Base-by-base conservation (phyloP, 2,888 invertebrate species). In the Dromius quadrimaculatus region DNA sequence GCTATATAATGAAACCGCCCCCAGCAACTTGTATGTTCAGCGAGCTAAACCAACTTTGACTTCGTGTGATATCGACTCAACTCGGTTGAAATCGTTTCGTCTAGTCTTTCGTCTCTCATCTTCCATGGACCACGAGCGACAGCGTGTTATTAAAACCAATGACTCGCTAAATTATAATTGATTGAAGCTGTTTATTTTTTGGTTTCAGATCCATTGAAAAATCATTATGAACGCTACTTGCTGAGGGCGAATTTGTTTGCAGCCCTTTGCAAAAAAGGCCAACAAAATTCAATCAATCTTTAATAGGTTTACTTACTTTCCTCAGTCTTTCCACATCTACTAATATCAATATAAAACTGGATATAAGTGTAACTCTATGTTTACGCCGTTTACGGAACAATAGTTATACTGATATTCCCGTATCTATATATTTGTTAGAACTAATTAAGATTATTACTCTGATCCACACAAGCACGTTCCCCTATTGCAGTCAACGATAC, bases 141-240 rank as follows among this genome's bases (percentile, higher is more conserved):
- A 41, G 36, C 57, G 32, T 78, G 77, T 80, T 80, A 80, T 80
- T 79, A 80, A 81, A 82, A 80, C 81, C 82, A 81, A 77, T 82
- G 82, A 78, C 72, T 80, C 79, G 81, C 74, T 80, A 81, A 81
- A 81, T 82, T 82, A 79, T 81, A 78, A 79, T 66, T 66, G 57
- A 66, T 54, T 79, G 77, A 77, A 76, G 75, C 75, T 76, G 74
- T 74, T 75, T 75, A 73, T 70, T 73, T 71, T 76, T 72, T 73
- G 74, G 72, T 71, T 73, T 72, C 71, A 22, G 62, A 62, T 71
- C 72, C 71, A 72, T 72, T 72, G 69, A 72, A 69, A 73, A 73
- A 72, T 64, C 64, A 64, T 64, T 64, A 64, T 41, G 47, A 32
- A 36, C 50, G 50, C 34, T 47, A 64, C 47, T 47, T 28, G 45